Base-by-base conservation (phyloP, 2,888 invertebrate genomes). In the Antitype chi region DNA sequence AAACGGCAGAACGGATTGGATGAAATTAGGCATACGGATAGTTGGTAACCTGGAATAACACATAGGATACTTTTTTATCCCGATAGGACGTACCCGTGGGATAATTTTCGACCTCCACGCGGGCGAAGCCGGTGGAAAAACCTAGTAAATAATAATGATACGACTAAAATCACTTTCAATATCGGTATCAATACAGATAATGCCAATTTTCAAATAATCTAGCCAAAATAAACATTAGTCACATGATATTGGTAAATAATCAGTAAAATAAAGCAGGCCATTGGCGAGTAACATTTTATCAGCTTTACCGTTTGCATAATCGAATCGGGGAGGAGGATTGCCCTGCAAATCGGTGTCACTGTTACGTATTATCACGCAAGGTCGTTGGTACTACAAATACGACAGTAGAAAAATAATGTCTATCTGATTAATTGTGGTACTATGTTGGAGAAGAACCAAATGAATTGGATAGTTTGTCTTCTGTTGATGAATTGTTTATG, bases 271-370 rank as follows among this genome's bases (percentile, higher is more conserved):
- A 74, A 80, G 70, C 72, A 68, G 70, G 74, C 60, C 66, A 85
- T 70, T 63, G 23, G 38, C n/a, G 38, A 82, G 80, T 76, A 80
- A 63, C 74, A 85, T 83, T 87, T 88, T 85, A 87, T 84, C 81
- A 76, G 52, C 72, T 67, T 71, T 77, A 72, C 52, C 73, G 80
- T 82, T 89, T 89, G 83, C 85, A 88, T 88, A 89, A 89, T 85
- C 70, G 69, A 79, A 87, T 82, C 78, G 62, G 70, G 82, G 84
- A 80, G 80, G 81, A 85, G 85, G 78, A 79, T 80, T 85, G 81
- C 75, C 76, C 82, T 80, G 80, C 55, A 69, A 76, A 85, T 81
- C 74, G 78, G 82, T 85, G 83, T 81, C 86, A 86, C 79, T 82
- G 77, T 85, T 82, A 82, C 81, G 71, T 74, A 85, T 80, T 77